Percentiles rank a stretch among this genome's conserved stretches.
phyloP scores from a whole-genome alignment of 2,113 vertebrate genomes.

The Calyptommatus sinebrachiatus region DNA sequence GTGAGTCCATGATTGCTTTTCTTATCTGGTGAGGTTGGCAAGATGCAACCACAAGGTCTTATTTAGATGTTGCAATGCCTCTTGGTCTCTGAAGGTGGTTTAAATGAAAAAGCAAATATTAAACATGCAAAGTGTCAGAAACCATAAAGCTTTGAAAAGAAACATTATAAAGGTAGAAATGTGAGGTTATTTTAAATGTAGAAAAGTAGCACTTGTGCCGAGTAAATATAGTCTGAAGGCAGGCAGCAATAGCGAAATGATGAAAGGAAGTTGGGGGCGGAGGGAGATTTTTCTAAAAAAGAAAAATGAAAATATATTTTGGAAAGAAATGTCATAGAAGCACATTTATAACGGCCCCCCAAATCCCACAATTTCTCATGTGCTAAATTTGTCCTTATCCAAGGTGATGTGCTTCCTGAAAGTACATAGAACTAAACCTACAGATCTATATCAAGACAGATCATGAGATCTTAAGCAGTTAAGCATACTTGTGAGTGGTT shows the following conservation, averaged over 20 bases:
- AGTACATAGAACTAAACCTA: constrained; percentile 7
- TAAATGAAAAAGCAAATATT: neutral
- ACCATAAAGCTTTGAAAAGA: neutral
- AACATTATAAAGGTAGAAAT: neutral
- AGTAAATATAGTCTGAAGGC: constrained; percentile 5
- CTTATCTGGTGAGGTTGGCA: too few relatives aligned
- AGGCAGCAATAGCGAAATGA: constrained; percentile 1
- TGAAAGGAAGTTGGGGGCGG: too few relatives aligned
- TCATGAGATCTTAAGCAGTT: constrained; percentile 22
- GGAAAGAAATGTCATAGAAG: neutral
- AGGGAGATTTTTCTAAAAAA: neutral
- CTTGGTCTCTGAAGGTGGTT: neutral
- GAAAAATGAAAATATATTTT: neutral
- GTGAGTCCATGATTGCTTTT: too few relatives aligned
- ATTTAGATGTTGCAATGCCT: too few relatives aligned
- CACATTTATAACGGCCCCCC: too few relatives aligned
- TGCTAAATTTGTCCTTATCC: constrained; percentile 11
- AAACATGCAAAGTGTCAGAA: neutral
- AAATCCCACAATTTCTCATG: neutral
- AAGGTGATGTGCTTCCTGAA: constrained; percentile 16
- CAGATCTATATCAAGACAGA: constrained; percentile 20
- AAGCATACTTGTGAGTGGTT: neutral
- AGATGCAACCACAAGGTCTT: too few relatives aligned
- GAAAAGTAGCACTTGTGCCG: neutral
- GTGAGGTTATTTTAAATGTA: neutral